phyloP scores from a whole-genome alignment of 2,113 vertebrate species.

The Nibea coibor region DNA sequence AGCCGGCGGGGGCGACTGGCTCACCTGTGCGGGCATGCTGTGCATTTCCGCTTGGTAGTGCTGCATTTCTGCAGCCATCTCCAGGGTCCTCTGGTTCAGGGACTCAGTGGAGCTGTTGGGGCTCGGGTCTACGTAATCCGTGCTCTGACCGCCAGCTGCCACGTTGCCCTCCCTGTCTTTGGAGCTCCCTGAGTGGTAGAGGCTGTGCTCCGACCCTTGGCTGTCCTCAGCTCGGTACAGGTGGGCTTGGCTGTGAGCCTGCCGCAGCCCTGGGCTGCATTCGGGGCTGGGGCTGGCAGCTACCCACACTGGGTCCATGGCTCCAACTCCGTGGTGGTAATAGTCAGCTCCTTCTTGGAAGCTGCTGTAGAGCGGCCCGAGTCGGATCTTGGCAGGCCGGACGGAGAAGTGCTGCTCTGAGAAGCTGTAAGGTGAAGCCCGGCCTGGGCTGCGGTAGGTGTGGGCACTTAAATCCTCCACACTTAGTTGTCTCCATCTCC shows the following conservation, averaged over 20 bases:
- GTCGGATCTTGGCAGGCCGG: constrained; percentile 87
- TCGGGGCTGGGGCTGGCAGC: constrained; percentile 85
- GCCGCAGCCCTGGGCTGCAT: constrained; percentile 85
- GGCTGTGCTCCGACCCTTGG: constrained; percentile 89
- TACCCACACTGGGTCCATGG: constrained; percentile 73
- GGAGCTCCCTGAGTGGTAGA: constrained; percentile 91
- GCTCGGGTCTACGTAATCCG: constrained; percentile 89
- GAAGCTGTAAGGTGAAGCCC: constrained; percentile 91
- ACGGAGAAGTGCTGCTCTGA: constrained; percentile 90
- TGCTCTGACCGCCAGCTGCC: constrained; percentile 79
- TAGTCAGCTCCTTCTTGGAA: constrained; percentile 95
- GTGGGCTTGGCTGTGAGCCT: constrained; percentile 86
- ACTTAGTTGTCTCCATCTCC: constrained; percentile 93
- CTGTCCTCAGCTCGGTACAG: constrained; percentile 87
- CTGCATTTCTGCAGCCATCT: constrained; percentile 90
- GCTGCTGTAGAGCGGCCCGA: constrained; percentile 93
- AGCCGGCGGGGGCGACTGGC: constrained; percentile 72
- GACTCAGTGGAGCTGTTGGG: constrained; percentile 93
- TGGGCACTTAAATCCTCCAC: constrained; percentile 93
- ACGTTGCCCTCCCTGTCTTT: constrained; percentile 83
- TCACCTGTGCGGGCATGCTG: constrained; percentile 82
- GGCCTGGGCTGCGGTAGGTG: constrained; percentile 86
- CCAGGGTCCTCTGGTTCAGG: constrained; percentile 89
- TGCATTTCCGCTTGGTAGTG: constrained; percentile 91
- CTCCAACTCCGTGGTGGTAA: constrained; percentile 84